Conservation (phyloP, 1,140 invertebrate species). For the Bicyclus anynana region DNA sequence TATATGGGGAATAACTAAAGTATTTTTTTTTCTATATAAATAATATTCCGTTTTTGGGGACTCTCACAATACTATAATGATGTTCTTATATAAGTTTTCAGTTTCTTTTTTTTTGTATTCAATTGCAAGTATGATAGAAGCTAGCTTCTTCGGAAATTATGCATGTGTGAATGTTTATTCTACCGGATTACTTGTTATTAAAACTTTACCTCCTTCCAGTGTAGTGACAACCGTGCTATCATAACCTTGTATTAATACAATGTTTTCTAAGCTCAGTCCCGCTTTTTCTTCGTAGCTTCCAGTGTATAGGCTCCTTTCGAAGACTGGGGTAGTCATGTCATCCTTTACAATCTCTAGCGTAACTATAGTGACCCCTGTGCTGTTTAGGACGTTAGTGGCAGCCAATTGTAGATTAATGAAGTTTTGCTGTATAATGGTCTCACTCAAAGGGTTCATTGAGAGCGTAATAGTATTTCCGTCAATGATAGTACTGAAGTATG, state of each 20-base stretch:
- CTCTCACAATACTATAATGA: too few species aligned
- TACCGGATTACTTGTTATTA: too few species aligned
- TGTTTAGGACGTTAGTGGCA: constrained; percentile 29
- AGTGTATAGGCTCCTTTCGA: constrained; percentile 31
- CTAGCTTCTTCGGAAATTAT: too few species aligned
- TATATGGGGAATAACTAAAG: too few species aligned
- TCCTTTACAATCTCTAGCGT: constrained; percentile 45
- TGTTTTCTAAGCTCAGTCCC: constrained; percentile 29
- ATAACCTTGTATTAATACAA: constrained; percentile 37
- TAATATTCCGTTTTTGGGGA: too few species aligned
- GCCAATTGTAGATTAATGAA: constrained; percentile 35
- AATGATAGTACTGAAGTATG: constrained; percentile 27
- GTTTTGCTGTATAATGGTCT: constrained; percentile 33
- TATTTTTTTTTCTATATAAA: too few species aligned
- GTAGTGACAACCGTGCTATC: constrained; percentile 30
- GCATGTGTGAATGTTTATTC: too few species aligned
- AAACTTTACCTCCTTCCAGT: constrained; percentile 38
- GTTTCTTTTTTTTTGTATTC: too few species aligned
- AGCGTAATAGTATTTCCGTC: constrained; percentile 32
- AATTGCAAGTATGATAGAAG: too few species aligned
- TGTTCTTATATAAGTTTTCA: too few species aligned
- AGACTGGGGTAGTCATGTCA: constrained; percentile 39
- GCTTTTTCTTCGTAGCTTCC: constrained; percentile 25
- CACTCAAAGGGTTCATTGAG: constrained; percentile 31
- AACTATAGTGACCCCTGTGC: constrained; percentile 28